These are phyloP conservation scores for Drosophila kanapiae DNA, from an alignment of 1,140 invertebrate genomes.

Conservation along the genomic window DNA sequence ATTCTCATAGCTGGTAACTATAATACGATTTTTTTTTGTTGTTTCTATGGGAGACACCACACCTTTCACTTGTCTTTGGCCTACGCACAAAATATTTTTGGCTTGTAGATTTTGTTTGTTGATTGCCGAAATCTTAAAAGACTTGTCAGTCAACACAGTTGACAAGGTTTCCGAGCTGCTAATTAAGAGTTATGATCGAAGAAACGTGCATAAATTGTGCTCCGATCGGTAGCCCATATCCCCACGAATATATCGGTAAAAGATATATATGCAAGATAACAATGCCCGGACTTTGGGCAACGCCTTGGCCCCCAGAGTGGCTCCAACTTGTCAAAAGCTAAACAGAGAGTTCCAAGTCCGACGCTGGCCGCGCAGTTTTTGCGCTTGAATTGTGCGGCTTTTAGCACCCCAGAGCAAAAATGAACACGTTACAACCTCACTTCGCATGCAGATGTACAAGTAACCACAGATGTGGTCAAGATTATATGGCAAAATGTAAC, in stretches of 20 bases:
- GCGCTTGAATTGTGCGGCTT: constrained; percentile 48
- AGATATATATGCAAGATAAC: constrained; percentile 32
- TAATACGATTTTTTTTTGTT: constrained; percentile 1
- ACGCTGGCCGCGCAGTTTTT: constrained; percentile 25
- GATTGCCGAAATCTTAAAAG: constrained; percentile 78
- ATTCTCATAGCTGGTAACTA: constrained; percentile 17
- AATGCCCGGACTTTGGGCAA: constrained; percentile 51
- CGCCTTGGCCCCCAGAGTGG: constrained; percentile 56
- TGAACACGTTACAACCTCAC: constrained; percentile 66
- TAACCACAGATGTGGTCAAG: constrained; percentile 8
- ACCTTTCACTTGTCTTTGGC: constrained; percentile 70
- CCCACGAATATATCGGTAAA: constrained; percentile 4
- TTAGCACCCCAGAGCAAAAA: constrained; percentile 76
- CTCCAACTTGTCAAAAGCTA: constrained; percentile 69
- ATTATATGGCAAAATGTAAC: neutral
- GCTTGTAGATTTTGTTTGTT: constrained; percentile 51
- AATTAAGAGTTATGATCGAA: constrained; percentile 82
- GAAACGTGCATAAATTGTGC: constrained; percentile 75
- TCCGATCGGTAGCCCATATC: constrained; percentile 10
- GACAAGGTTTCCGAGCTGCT: constrained; percentile 73
- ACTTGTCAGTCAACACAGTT: constrained; percentile 81
- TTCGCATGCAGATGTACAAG: constrained; percentile 32
- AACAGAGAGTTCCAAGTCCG: constrained; percentile 56
- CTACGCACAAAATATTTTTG: constrained; percentile 66
- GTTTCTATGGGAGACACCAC: constrained; percentile 48